Conservation (phyloP, 1,140 invertebrate species). For the Drosophila murphyi region DNA sequence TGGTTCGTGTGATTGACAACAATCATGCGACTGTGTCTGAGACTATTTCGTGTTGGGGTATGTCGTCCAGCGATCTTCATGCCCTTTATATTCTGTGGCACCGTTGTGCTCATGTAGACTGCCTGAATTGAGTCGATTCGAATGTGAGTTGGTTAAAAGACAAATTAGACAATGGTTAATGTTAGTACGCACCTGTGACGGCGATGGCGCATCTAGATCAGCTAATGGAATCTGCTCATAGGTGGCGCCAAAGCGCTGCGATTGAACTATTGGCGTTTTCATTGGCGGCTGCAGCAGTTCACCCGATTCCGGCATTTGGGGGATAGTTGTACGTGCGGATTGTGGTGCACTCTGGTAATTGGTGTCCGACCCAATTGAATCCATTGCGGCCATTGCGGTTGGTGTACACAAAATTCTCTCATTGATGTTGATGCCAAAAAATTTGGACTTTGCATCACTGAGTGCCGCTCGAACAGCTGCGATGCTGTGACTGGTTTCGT, state of each 20-base stretch:
- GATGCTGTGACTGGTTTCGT: constrained; percentile 72
- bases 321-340: neutral
- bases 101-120: constrained; percentile 87
- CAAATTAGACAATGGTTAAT: neutral
- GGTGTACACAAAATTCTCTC: constrained; percentile 20
- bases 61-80: constrained; percentile 87
- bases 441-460: constrained; percentile 82
- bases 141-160: neutral
- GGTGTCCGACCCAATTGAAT: constrained; percentile 40
- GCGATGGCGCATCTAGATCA: constrained; percentile 65
- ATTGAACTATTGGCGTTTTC: constrained; percentile 23
- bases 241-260: constrained; percentile 48
- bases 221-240: constrained; percentile 76
- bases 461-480: constrained; percentile 79
- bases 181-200: constrained; percentile 64
- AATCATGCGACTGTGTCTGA: constrained; percentile 90
- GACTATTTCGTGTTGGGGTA: constrained; percentile 89
- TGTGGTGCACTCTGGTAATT: constrained; percentile 74
- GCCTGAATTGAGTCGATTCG: constrained; percentile 49
- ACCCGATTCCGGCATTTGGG: constrained; percentile 22
- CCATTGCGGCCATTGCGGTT: constrained; percentile 8
- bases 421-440: constrained; percentile 79
- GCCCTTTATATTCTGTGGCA: constrained; percentile 88
- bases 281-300: constrained; percentile 19
- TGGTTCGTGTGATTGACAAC: constrained; percentile 87